A percentile compares a stretch with the other conserved stretches of the same genome.
phyloP scores from a whole-genome alignment of 1,140 invertebrate species.

The Araneus ventricosus region DNA sequence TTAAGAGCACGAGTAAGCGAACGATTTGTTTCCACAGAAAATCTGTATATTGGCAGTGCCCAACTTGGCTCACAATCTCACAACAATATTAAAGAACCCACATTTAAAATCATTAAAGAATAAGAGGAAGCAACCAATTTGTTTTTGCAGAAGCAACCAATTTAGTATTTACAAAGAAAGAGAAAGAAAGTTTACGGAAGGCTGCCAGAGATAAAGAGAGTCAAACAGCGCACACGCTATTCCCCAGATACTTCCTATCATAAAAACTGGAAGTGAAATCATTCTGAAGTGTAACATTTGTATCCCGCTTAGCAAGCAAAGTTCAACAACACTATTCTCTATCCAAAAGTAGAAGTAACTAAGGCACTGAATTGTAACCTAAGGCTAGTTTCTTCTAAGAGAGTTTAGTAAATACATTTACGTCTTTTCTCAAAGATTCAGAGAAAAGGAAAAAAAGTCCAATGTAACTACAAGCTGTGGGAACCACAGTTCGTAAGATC shows the following conservation, averaged over 20 bases:
- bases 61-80: too few species aligned
- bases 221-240: neutral
- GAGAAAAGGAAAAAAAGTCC: neutral
- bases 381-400: slow-evolving; percentile 17
- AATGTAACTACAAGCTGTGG: neutral
- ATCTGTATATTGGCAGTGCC: too few species aligned
- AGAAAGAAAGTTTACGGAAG: neutral
- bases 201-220: neutral
- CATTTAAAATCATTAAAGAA: too few species aligned
- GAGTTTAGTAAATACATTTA: slow-evolving; percentile 44
- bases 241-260: neutral
- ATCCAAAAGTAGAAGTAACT: neutral
- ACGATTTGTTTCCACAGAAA: too few species aligned
- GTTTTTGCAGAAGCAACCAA: too few species aligned
- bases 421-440: neutral
- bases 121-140: too few species aligned
- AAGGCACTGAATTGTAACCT: slow-evolving; percentile 34
- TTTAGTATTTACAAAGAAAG: neutral
- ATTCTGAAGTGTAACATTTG: neutral
- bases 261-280: neutral
- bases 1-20: too few species aligned
- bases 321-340: neutral
- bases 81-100: too few species aligned
- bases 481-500: neutral
- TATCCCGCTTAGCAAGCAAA: neutral